Evolutionary conservation across 2,113 vertebrate species (phyloP).

Genomic region (Tetrax tetrax): DNA sequence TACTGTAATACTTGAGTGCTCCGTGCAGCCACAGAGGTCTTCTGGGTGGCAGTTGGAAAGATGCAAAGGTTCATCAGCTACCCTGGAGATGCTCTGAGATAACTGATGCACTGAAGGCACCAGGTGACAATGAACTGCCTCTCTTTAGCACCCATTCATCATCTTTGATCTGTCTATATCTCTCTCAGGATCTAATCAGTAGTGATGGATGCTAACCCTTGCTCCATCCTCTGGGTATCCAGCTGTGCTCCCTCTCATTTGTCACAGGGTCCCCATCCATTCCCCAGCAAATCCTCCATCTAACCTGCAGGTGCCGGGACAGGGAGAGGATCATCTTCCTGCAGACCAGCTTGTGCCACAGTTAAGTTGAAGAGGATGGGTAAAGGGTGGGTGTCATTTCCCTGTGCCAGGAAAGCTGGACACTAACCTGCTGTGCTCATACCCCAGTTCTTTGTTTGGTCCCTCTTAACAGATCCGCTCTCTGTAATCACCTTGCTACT

Average conservation of each 20-base stretch:
- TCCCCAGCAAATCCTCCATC: constrained; percentile 10
- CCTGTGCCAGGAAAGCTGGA: not conserved
- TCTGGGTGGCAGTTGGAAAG: not conserved
- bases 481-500: not conserved
- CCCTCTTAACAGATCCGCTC: not conserved
- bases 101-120: constrained; percentile 39
- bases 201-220: constrained; percentile 55
- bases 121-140: not conserved
- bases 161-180: constrained; percentile 33
- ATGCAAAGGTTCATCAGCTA: constrained; percentile 34
- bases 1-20: not conserved
- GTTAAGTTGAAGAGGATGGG: not conserved
- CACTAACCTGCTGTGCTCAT: not conserved
- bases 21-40: not conserved
- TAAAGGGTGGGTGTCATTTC: not conserved
- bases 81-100: not conserved
- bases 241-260: constrained; percentile 41
- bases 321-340: not conserved
- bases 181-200: constrained; percentile 42
- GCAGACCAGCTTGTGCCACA: not conserved
- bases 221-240: constrained; percentile 16
- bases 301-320: not conserved
- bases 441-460: not conserved
- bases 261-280: constrained; percentile 11
- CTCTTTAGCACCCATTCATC: constrained; percentile 38